Evolutionary conservation across 2,888 invertebrate species (phyloP).

Genomic region (Meghimatium bilineatum): DNA sequence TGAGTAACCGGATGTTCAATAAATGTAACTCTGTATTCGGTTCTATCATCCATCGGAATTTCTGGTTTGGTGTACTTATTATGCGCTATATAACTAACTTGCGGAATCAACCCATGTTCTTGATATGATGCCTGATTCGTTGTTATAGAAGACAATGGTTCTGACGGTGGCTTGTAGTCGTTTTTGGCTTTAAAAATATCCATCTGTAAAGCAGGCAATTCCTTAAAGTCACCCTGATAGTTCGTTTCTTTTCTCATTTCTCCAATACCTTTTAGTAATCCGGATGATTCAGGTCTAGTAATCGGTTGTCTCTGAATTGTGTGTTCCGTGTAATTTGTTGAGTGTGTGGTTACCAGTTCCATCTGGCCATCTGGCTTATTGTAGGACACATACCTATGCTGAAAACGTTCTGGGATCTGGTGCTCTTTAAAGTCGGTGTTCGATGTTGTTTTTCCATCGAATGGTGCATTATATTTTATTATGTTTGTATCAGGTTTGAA

Average conservation of each 20-base stretch:
- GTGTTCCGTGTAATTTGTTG: conserved; percentile 25
- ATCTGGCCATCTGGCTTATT: conserved; percentile 67
- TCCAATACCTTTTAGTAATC: conserved; percentile 31
- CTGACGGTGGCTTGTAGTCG: conserved; percentile 37
- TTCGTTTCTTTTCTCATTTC: conserved; percentile 43
- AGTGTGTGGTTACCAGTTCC: conserved; percentile 64
- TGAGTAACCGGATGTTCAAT: conserved; percentile 54
- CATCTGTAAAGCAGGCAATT: conserved; percentile 14
- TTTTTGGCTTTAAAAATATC: conserved; percentile 41
- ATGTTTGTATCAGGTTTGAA: conserved; percentile 69
- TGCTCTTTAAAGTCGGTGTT: conserved; percentile 57
- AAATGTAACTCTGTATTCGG: conserved; percentile 57
- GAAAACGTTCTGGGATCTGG: conserved; percentile 48
- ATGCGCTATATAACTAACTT: conserved; percentile 47
- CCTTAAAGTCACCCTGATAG: conserved; percentile 41
- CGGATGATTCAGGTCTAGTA: conserved; percentile 35
- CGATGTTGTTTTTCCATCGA: conserved; percentile 61
- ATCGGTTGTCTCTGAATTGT: conserved; percentile 11
- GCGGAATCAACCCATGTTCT: conserved; percentile 43
- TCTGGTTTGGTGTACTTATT: conserved; percentile 58
- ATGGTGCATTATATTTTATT: conserved; percentile 50
- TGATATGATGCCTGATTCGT: conserved; percentile 66
- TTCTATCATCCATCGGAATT: conserved; percentile 50
- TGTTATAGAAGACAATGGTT: conserved; percentile 52
- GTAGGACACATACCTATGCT: conserved; percentile 50